A percentile compares a stretch with the other conserved stretches of the same genome.
Conservation (phyloP, 1,140 invertebrate species). For the Drosophila ficusphila region DNA sequence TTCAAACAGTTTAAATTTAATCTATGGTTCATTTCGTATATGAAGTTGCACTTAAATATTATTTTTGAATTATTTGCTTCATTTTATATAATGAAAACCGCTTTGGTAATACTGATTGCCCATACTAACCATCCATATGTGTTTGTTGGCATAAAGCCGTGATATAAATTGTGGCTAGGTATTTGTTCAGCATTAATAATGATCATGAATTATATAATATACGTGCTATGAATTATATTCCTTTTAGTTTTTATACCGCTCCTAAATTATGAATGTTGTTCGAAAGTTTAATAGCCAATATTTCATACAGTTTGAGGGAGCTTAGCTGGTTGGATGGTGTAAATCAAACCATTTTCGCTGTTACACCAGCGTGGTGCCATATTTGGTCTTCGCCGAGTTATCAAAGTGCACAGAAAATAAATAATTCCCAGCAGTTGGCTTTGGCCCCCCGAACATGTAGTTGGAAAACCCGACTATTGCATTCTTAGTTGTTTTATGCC, state of each 20-base stretch:
- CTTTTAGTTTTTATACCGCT: neutral
- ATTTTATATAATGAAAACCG: too few relatives aligned
- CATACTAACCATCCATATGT: too few relatives aligned
- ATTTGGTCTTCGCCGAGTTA: constrained; percentile 8
- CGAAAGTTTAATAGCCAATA: neutral
- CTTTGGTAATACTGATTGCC: too few relatives aligned
- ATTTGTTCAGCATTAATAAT: neutral
- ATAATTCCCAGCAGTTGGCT: constrained; percentile 11
- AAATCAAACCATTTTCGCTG: constrained; percentile 22
- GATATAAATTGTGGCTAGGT: too few relatives aligned
- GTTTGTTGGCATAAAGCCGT: too few relatives aligned
- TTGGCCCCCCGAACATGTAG: constrained; percentile 3
- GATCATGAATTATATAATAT: neutral
- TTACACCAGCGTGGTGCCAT: neutral
- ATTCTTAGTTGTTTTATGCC: constrained; percentile 44
- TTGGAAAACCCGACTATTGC: constrained; percentile 31
- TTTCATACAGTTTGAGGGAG: neutral
- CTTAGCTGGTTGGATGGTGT: neutral
- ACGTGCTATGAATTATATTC: too few relatives aligned
- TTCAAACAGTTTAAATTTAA: too few relatives aligned
- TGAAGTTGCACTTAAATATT: neutral
- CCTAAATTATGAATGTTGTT: neutral
- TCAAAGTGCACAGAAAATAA: constrained; percentile 30
- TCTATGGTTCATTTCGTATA: too few relatives aligned
- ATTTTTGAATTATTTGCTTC: too few relatives aligned